Evolutionary conservation across 2,113 vertebrate genomes (phyloP), one percentile per base, ranked within the genome.

Genomic region (Misgurnus anguillicaudatus): DNA sequence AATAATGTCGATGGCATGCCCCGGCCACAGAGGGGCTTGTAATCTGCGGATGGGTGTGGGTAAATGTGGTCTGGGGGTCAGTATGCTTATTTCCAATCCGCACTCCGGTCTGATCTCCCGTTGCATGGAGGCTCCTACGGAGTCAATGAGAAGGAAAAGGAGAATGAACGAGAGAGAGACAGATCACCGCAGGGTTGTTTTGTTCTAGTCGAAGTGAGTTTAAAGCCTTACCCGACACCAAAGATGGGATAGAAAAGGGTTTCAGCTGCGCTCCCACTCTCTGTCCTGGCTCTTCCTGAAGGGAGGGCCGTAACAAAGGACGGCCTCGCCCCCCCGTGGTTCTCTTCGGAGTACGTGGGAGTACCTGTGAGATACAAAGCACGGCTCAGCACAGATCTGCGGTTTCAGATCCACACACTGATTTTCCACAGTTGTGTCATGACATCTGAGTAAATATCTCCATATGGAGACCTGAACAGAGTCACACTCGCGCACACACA

Each of bases 261-360:
- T 61, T 82, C 75, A 85, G 73, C 73, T 65, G 79, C 81, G 75
- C 84, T 80, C 81, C 84, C 81, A 85, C 79, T 81, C 84, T 14
- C 70, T 79, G 81, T 76, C 81, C 78, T n/a, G 66, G 66, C 53
- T 79, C 81, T 85, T 85, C 84, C 84, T 85, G 78, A 76, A 48
- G 55, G 75, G 64, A 65, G 63, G 74, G 64, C 41, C 31, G 64
- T 74, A 74, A 83, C 78, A 72, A 85, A 82, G 78, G 31, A 77
- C 3, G 16, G 7, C 51, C 51, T 75, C 53, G 36, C 57, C 60
- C 75, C 48, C 75, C 81, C 21, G 79, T 63, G 36, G 75, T 65
- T 66, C 51, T 60, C 61, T 55, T 39, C 21, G 42, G 51, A 47
- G 81, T 68, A 80, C 58, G 81, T 85, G 81, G 79, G 83, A 85